Base-by-base conservation (phyloP, 2,888 invertebrate genomes). In the Alloscopus bannaensis region DNA sequence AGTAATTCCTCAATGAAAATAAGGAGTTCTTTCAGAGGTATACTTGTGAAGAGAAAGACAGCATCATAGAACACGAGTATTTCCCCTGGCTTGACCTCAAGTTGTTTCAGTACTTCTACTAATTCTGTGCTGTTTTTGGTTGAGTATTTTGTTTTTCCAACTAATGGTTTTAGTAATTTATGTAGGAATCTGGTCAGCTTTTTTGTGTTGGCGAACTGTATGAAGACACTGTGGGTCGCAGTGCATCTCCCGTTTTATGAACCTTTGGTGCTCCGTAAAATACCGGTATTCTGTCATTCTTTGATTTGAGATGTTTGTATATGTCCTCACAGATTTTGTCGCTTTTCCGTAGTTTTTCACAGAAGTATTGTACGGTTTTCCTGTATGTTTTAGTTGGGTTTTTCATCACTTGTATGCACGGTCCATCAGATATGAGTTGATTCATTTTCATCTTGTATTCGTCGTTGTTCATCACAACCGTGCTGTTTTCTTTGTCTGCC, bases 61-160 rank as follows among this genome's bases (percentile, higher is more conserved):
- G 57, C 57, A n/a, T 57, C 57, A 28, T 57, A 57, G 8, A 28
- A 50, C n/a, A n/a, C n/a, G n/a, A n/a, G n/a, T n/a, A n/a, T n/a
- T n/a, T n/a, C n/a, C n/a, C n/a, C n/a, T n/a, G 4, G 6, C n/a
- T 18, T 57, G 24, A 57, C 4, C 18, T 8, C 6, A 4, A 16
- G 4, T 4, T 8, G 13, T 50, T 50, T 50, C 11, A 50, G 13
- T 6, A 16, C 50, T 6, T 50, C 50, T 20, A 57, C 26, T 11
- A 57, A 57, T 24, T 24, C 57, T 3, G 24, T 26, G n/a, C 57
- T 57, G 26, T 57, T 57, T 57, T 57, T 57, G 8, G 8, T 8
- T 11, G 57, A 24, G 26, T 24, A 57, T 3, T 20, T 8, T 4
- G 20, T 57, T 24, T 57, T 57, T 57, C 57, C 57, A 4, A 57